These are phyloP conservation scores for Aulostomus chinensis DNA, from an alignment of 2,797 vertebrate genomes.

Conservation along the genomic window DNA sequence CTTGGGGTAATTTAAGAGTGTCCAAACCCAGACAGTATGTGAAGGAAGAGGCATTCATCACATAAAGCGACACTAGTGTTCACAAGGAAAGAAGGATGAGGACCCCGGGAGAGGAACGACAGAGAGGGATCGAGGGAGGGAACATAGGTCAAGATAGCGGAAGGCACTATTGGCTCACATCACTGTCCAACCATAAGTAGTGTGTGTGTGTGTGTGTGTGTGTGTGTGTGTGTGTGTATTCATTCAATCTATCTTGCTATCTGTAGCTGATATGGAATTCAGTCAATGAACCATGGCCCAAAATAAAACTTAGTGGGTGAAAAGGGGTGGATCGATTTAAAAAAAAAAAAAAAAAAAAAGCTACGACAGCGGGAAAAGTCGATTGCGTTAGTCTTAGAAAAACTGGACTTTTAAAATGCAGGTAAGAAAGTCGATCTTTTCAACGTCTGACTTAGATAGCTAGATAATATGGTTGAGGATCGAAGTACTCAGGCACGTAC, in stretches of 20 bases:
- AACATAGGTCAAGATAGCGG: slow-evolving; percentile 29
- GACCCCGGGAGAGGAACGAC: slow-evolving; percentile 35
- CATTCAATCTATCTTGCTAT: neutral
- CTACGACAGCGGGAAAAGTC: too few relatives aligned
- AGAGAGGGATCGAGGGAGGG: slow-evolving; percentile 21
- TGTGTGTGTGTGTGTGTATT: neutral
- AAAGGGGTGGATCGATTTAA: too few relatives aligned
- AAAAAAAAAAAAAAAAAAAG: too few relatives aligned
- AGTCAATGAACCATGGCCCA: too few relatives aligned
- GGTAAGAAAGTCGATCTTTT: too few relatives aligned
- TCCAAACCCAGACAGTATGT: slow-evolving; percentile 58
- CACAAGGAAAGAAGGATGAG: slow-evolving; percentile 60
- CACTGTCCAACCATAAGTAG: slow-evolving; percentile 1
- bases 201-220: slow-evolving; percentile 2
- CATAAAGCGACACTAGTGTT: slow-evolving; percentile 65
- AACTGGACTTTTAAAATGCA: too few relatives aligned
- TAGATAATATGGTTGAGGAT: too few relatives aligned
- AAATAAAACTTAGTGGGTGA: too few relatives aligned
- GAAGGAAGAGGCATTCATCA: slow-evolving; percentile 72
- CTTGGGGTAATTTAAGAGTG: slow-evolving; percentile 75
- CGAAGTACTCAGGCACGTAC: too few relatives aligned
- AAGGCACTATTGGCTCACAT: slow-evolving; percentile 18
- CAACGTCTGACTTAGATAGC: too few relatives aligned
- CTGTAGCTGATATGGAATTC: too few relatives aligned
- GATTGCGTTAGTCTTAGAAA: too few relatives aligned